Evolutionary conservation across 2,888 invertebrate genomes (phyloP), one percentile per base, ranked within the genome.

Genomic region (Ectemnius lituratus): DNA sequence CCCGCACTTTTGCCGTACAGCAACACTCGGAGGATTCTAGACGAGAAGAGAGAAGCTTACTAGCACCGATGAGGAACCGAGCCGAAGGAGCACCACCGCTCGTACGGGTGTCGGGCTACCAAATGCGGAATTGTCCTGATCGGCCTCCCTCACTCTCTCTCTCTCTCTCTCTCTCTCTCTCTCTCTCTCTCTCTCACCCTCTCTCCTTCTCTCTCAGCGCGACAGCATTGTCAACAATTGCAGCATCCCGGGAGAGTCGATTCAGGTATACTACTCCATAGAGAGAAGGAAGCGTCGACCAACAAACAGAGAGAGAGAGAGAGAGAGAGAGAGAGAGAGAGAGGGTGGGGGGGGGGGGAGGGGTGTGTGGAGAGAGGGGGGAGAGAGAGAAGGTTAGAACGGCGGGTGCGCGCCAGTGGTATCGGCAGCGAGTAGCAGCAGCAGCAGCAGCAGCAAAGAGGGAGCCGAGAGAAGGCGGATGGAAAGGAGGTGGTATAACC

Each of bases 211-310:
- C 76, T 84, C 81, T 81, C 76, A 37, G 37, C 37, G 37, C 37
- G 37, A 37, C 76, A 78, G 81, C 82, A 85, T 85, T 88, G 87
- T 87, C 87, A 88, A 89, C 89, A 89, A 88, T 89, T 89, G 86
- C 90, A 88, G 86, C 87, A 85, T 85, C 86, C 85, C 83, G 84
- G 83, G 79, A 84, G 83, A 79, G 86, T 83, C 83, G 84, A 86
- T 87, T 84, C 84, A 82, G 86, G 85, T 84, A 85, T 37, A 37
- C 37, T 37, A 37, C 37, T 11, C 23, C 23, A 3, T 23, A 3
- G 23, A 23, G 37, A 37, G 37, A 4, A 8, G 8, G 37, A 4
- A 8, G 8, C 37, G 37, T 6, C 6, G 37, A 23, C 23, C 23
- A 23, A 23, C 23, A 23, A 3, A 23, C 23, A 23, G 23, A 23